These are phyloP conservation scores for Eupristina koningsbergeri DNA, from an alignment of 1,140 invertebrate species.

Conservation along the genomic window DNA sequence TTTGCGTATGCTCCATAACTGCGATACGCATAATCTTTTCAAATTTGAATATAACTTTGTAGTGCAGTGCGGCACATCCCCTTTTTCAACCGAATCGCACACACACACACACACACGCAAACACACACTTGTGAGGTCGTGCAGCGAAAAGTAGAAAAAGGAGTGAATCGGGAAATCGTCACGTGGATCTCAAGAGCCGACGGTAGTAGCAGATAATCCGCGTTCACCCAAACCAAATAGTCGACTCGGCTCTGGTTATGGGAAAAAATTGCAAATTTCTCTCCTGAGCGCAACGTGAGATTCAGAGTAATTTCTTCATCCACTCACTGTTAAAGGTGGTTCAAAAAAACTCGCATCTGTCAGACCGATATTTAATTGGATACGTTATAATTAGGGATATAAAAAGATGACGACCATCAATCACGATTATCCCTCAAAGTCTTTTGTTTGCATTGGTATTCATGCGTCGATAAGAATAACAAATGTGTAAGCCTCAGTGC, in stretches of 20 bases:
- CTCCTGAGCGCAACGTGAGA: not conserved
- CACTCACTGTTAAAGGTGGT: not conserved
- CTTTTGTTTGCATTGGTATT: not conserved
- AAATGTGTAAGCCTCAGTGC: not conserved
- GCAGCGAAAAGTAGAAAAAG: not conserved
- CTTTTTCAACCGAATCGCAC: no score
- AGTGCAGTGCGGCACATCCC: not conserved
- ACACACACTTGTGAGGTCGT: not conserved
- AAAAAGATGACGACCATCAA: not conserved
- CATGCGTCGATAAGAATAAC: not conserved
- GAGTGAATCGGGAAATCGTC: conserved; percentile 31
- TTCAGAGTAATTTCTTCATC: not conserved
- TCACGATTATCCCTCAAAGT: conserved; percentile 1
- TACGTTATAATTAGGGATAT: not conserved
- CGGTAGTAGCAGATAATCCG: conserved; percentile 24
- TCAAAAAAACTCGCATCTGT: not conserved
- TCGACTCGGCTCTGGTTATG: not conserved
- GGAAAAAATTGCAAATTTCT: conserved; percentile 22
- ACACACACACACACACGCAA: no score
- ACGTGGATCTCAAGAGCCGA: conserved; percentile 39
- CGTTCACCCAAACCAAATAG: not conserved
- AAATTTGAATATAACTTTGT: not conserved
- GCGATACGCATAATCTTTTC: not conserved
- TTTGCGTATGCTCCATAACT: not conserved
- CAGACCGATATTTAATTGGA: not conserved